Evolutionary conservation across 1,140 invertebrate species (phyloP).

Genomic region (Neomicropteryx cornuta): DNA sequence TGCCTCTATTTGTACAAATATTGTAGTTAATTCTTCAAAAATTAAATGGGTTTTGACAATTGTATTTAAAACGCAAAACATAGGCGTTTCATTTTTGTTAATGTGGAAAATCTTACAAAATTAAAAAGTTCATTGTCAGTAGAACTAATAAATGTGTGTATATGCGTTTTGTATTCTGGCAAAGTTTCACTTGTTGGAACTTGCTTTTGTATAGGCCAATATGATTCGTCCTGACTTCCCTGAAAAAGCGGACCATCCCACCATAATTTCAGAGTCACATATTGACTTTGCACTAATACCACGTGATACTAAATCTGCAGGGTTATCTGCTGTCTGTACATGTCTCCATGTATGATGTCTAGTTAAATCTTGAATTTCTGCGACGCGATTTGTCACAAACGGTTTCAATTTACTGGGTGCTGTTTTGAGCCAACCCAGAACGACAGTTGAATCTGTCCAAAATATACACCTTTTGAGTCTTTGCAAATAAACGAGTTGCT

Average conservation of each 20-base stretch:
- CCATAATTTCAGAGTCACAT: slow-evolving; percentile 19
- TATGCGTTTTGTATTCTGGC: too few species aligned
- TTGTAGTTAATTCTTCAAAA: slow-evolving; percentile 21
- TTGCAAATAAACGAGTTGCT: too few species aligned
- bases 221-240: neutral
- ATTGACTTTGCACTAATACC: slow-evolving; percentile 15
- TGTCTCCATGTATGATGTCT: slow-evolving; percentile 15
- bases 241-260: slow-evolving; percentile 17
- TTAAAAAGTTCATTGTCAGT: too few species aligned
- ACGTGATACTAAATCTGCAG: slow-evolving; percentile 25
- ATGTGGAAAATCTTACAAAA: slow-evolving; percentile 3
- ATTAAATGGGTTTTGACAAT: slow-evolving; percentile 12
- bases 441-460: too few species aligned
- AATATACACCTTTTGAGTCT: too few species aligned
- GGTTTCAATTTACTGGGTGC: too few species aligned
- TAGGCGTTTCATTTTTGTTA: slow-evolving; percentile 3
- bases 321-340: slow-evolving; percentile 17
- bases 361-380: slow-evolving; percentile 17
- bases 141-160: too few species aligned
- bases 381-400: too few species aligned
- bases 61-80: neutral
- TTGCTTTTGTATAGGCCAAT: neutral
- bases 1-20: slow-evolving; percentile 21
- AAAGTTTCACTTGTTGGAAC: neutral
- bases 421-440: too few species aligned